Evolutionary conservation across 2,113 vertebrate species (phyloP).

Genomic region (Microcebus jonahi): DNA sequence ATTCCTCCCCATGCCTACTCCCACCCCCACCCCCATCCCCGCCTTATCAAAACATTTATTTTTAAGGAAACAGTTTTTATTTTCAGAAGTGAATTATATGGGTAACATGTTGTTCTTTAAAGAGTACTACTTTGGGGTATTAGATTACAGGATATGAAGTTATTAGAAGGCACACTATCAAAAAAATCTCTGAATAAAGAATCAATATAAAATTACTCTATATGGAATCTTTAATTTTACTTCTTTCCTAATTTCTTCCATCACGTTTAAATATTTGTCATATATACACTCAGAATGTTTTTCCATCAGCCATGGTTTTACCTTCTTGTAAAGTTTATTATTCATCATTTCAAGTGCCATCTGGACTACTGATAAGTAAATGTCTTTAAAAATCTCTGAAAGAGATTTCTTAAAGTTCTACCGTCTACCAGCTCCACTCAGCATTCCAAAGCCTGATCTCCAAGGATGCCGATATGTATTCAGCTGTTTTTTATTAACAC

Average conservation of each 20-base stretch:
- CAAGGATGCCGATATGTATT: conserved; percentile 73
- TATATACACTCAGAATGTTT: conserved; percentile 32
- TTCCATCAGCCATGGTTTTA: conserved; percentile 67
- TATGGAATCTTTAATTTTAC: not conserved
- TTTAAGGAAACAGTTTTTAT: not conserved
- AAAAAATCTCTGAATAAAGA: not conserved
- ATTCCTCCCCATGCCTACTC: too few relatives aligned
- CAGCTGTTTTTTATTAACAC: conserved; percentile 72
- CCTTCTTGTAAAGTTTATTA: conserved; percentile 79
- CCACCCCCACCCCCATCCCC: too few relatives aligned
- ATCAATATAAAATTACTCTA: not conserved
- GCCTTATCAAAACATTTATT: not conserved
- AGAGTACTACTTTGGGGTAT: not conserved
- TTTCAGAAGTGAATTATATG: not conserved
- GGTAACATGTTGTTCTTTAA: not conserved
- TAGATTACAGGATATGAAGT: not conserved
- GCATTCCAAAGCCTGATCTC: conserved; percentile 73
- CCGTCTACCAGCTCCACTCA: conserved; percentile 58
- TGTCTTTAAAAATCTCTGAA: conserved; percentile 79
- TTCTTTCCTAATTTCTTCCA: not conserved
- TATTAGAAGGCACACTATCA: not conserved
- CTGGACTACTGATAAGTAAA: conserved; percentile 84
- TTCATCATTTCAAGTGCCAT: conserved; percentile 82
- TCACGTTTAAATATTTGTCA: conserved; percentile 7
- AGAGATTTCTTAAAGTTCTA: conserved; percentile 81